Evolutionary conservation across 2,797 vertebrate genomes (phyloP), one percentile per base, ranked within the genome.

Genomic region (Dermochelys coriacea): DNA sequence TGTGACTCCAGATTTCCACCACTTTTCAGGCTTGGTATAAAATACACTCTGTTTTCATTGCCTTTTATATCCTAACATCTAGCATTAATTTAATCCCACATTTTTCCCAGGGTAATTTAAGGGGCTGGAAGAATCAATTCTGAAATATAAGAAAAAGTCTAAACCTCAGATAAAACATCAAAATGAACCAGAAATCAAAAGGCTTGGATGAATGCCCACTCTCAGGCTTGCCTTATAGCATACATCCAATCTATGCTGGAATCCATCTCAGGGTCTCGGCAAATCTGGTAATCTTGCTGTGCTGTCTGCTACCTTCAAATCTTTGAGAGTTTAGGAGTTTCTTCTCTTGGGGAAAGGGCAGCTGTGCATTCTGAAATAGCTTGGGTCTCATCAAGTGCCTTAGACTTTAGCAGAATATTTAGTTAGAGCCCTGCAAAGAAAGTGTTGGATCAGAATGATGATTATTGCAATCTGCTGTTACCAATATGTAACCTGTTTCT

Each of bases 71-170:
- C 16, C 93, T 94, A 94, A 94, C 96, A 97, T 96, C 86, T 77
- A 96, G 95, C 93, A 96, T 96, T 96, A 94, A 97, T 97, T 97
- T 96, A 96, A 97, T 96, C 90, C 95, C 52, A 82, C 94, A 81
- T 95, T 96, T 96, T 96, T 95, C 96, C 94, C 96, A 96, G 96
- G 84, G 89, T 96, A 97, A 96, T 88, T 96, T 94, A 82, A 93
- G 93, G 89, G 94, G 94, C 93, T 95, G 93, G 87, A 96, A 95
- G 95, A 97, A 94, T 94, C 94, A 96, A 86, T 97, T 91, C 59
- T 86, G 0, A 14, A 95, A 96, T 91, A 91, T 85, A 92, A 91
- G 82, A 96, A 95, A 93, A 82, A 95, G 94, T 93, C 94, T 94
- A 97, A 97, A 96, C 96, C 96, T 95, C 96, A 96, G 82, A 86